These are phyloP conservation scores for Meloidogyne exigua DNA, from an alignment of 1,140 invertebrate genomes.

Conservation along the genomic window DNA sequence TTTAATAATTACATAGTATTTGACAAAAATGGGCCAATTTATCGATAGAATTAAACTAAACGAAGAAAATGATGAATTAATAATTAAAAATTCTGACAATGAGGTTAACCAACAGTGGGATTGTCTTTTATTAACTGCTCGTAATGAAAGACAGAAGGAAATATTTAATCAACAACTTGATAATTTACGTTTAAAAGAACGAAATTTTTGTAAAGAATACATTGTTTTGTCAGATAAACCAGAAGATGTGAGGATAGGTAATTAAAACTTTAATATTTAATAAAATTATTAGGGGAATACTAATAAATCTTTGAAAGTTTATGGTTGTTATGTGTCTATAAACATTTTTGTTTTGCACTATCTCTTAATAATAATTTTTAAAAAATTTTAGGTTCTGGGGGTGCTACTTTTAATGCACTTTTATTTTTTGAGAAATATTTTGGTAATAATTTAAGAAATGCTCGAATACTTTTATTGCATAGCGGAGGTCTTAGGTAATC, in stretches of 20 bases:
- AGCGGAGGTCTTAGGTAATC: constrained; percentile 16
- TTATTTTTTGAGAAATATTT: constrained; percentile 2
- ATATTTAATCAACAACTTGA: constrained; percentile 11
- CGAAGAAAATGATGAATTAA: neutral
- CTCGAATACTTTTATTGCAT: constrained; percentile 16
- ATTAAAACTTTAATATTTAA: neutral
- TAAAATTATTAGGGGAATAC: no score
- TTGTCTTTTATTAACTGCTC: constrained; percentile 12
- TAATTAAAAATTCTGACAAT: neutral
- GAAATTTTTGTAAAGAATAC: constrained; percentile 15
- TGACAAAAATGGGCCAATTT: neutral
- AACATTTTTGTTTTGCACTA: no score
- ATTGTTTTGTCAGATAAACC: constrained; percentile 23
- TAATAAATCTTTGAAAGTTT: no score
- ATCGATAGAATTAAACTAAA: neutral
- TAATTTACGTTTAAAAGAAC: constrained; percentile 11
- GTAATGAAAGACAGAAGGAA: constrained; percentile 7
- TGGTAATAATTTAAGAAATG: constrained; percentile 15
- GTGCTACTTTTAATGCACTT: constrained; percentile 17
- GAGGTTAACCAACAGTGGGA: constrained; percentile 7
- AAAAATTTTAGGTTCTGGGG: constrained; percentile 20
- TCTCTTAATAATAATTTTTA: no score
- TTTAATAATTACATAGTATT: neutral
- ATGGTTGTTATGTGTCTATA: no score
- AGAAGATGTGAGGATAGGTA: constrained; percentile 7